A percentile compares a stretch with the other conserved stretches of the same genome.
Conservation (phyloP, 2,113 vertebrate species). For the Pica pica region DNA sequence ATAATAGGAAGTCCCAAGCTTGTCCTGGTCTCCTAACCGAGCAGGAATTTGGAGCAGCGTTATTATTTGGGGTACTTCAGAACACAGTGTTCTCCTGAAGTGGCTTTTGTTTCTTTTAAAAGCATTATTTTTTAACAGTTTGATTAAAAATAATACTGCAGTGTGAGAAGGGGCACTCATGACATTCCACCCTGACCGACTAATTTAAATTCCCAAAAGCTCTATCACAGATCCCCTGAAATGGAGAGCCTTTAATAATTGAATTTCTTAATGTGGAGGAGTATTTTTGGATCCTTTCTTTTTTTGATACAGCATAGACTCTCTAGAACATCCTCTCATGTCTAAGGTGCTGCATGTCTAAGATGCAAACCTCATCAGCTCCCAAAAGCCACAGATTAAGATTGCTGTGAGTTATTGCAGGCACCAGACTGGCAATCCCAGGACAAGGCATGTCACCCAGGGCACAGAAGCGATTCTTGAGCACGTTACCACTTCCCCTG, state of each 20-base stretch:
- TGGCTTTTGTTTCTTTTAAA: slow-evolving; percentile 23
- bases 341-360: not conserved
- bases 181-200: not conserved
- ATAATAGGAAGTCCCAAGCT: not conserved
- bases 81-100: not conserved
- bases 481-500: not conserved
- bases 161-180: not conserved
- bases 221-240: not conserved
- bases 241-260: not conserved
- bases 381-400: not conserved
- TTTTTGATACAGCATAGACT: not conserved
- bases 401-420: not conserved
- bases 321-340: not conserved
- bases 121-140: not conserved
- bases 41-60: not conserved
- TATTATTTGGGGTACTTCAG: not conserved
- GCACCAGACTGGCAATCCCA: not conserved
- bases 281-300: not conserved
- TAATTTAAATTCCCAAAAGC: not conserved
- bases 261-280: not conserved
- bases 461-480: not conserved
- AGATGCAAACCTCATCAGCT: not conserved
- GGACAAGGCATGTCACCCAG: not conserved
- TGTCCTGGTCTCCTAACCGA: not conserved
- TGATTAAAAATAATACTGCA: not conserved